Evolutionary conservation across 2,888 invertebrate genomes (phyloP), one percentile per base, ranked within the genome.

Genomic region (Platycheirus rosarum): DNA sequence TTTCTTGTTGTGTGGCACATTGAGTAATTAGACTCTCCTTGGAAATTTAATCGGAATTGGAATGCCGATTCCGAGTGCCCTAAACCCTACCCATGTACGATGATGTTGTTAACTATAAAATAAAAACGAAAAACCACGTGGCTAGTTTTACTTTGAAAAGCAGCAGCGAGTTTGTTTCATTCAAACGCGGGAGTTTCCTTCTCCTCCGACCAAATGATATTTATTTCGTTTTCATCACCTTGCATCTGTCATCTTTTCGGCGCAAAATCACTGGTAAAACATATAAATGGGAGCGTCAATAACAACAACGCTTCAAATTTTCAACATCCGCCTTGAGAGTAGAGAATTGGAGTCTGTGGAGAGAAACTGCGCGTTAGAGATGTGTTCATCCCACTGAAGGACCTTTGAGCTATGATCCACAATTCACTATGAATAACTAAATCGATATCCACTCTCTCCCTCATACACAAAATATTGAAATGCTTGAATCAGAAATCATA

Each of bases 1-100:
- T 35, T 23, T 6, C 23, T 23, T 32, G 29, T n/a, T 40, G 37
- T 13, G 51, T 60, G 62, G 23, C 62, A 63, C 46, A 14, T 18
- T 23, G 40, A 46, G 65, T 70, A 80, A 75, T 80, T 75, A 75
- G 70, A 70, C 26, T 35, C 46, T 70, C 37, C 42, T 66, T 51
- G 60, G 48, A 66, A 51, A 70, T 40, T 70, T 46, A 32, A 37
- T 74, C 23, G 37, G 26, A 49, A 46, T 53, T 42, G 37, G 35
- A 20, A 16, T 35, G 29, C 51, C 14, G n/a, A 20, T 37, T 53
- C 53, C 35, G 0, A 32, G 29, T 49, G 40, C 18, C 57, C 44
- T 35, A 37, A 71, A 26, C n/a, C n/a, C n/a, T n/a, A n/a, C n/a
- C n/a, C n/a, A n/a, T n/a, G n/a, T n/a, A n/a, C 18, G 37, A 42